Evolutionary conservation across 1,140 invertebrate species (phyloP).

Genomic region (Wiebesia pumilae): DNA sequence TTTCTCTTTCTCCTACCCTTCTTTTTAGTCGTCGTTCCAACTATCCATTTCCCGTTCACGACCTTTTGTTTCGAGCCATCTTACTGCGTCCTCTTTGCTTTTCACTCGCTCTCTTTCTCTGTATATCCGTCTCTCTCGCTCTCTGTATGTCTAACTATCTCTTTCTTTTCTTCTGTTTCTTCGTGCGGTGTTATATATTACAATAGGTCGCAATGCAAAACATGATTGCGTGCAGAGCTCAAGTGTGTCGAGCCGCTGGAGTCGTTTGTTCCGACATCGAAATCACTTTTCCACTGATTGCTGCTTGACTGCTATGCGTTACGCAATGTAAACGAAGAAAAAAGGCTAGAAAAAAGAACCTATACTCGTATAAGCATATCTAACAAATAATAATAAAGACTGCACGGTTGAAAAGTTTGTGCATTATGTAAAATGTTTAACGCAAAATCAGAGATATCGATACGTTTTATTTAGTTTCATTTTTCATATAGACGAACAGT

Average conservation of each 20-base stretch:
- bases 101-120: slow-evolving; percentile 12
- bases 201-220: slow-evolving; percentile 37
- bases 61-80: not conserved
- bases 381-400: not conserved
- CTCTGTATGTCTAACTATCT: not conserved
- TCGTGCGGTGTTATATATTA: slow-evolving; percentile 33
- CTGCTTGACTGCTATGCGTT: not conserved
- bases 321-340: slow-evolving; percentile 14
- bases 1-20: slow-evolving; percentile 12
- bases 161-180: slow-evolving; percentile 23
- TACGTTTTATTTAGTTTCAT: not conserved
- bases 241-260: slow-evolving; percentile 14
- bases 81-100: not conserved
- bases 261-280: slow-evolving; percentile 38
- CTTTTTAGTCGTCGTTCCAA: not conserved
- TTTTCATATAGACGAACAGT: not conserved
- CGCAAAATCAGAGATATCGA: not conserved
- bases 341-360: not conserved
- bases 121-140: not conserved
- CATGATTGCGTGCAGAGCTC: slow-evolving; percentile 22
- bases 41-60: not conserved
- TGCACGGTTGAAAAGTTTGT: not conserved
- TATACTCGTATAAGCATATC: not conserved
- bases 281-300: slow-evolving; percentile 30
- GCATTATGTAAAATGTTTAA: not conserved